These are phyloP conservation scores for Listronotus oregonensis DNA, from an alignment of 1,140 invertebrate species.

Conservation along the genomic window DNA sequence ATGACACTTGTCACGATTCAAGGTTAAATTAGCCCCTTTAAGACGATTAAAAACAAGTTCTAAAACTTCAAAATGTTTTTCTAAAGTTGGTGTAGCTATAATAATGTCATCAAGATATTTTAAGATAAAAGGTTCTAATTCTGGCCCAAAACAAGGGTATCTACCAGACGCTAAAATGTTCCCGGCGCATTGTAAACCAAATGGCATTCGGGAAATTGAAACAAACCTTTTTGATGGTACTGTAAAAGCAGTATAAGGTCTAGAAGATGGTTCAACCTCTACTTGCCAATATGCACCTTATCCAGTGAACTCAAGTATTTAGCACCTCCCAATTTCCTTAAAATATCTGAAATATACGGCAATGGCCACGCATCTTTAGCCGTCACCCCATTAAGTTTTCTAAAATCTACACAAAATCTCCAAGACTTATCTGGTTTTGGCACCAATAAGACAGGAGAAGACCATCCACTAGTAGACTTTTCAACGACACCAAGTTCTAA, in stretches of 20 bases:
- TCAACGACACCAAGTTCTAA: constrained; percentile 29
- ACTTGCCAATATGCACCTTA: too few relatives aligned
- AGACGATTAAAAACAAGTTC: constrained; percentile 32
- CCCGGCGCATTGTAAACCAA: neutral
- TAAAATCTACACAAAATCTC: too few relatives aligned
- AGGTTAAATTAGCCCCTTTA: constrained; percentile 20
- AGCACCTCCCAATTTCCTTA: too few relatives aligned
- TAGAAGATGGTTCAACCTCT: too few relatives aligned
- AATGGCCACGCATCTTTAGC: too few relatives aligned
- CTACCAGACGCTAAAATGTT: constrained; percentile 41
- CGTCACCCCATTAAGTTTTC: too few relatives aligned
- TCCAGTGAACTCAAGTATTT: neutral
- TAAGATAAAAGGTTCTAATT: constrained; percentile 39
- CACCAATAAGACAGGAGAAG: constrained; percentile 44
- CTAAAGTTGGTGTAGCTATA: constrained; percentile 43
- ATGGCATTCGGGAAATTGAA: too few relatives aligned
- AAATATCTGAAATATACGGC: too few relatives aligned
- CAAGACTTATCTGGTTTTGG: too few relatives aligned
- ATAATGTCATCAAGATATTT: constrained; percentile 54
- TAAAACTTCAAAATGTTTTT: constrained; percentile 40
- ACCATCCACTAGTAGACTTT: constrained; percentile 36
- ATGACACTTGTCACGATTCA: constrained; percentile 28
- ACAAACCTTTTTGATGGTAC: too few relatives aligned
- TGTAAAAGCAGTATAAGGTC: too few relatives aligned
- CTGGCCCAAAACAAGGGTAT: constrained; percentile 43